These are phyloP conservation scores for Hoplias malabaricus DNA, from an alignment of 2,113 vertebrate genomes.

Conservation along the genomic window DNA sequence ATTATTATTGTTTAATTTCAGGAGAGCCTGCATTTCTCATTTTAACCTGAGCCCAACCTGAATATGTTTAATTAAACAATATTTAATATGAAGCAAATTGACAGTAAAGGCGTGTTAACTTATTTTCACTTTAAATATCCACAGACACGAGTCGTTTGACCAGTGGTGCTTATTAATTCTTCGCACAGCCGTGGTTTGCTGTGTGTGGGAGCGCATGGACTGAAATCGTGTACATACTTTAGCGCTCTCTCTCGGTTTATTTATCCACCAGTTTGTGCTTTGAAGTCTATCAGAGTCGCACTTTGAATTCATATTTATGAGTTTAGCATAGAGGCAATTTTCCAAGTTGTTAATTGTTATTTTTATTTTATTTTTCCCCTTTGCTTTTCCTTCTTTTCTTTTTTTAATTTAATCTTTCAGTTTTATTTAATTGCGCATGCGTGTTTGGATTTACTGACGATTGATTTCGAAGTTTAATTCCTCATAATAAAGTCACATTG, in stretches of 20 bases:
- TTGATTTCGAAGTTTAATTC: conserved; percentile 71
- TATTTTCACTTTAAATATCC: no score
- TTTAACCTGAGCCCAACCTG: no score
- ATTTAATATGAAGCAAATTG: no score
- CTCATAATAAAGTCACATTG: conserved; percentile 59
- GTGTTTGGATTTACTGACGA: conserved; percentile 83
- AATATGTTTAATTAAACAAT: no score
- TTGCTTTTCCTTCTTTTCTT: conserved; percentile 14
- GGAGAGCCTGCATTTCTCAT: no score
- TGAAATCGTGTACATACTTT: conserved; percentile 64
- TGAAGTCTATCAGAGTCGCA: conserved; percentile 76
- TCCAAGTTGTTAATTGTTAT: conserved; percentile 72
- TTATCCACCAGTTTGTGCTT: conserved; percentile 76
- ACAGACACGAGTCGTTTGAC: no score
- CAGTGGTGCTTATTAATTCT: no score
- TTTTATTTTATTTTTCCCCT: conserved; percentile 22
- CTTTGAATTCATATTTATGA: conserved; percentile 84
- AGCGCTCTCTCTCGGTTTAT: conserved; percentile 70
- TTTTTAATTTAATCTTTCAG: conserved; percentile 34
- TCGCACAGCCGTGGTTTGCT: no score
- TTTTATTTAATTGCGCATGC: conserved; percentile 52
- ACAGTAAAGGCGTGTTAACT: no score
- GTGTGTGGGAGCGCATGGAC: conserved; percentile 76
- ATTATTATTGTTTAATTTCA: no score
- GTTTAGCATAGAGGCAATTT: conserved; percentile 82